Conservation (phyloP, 1,140 invertebrate species). For the Conopomorpha cramerella region DNA sequence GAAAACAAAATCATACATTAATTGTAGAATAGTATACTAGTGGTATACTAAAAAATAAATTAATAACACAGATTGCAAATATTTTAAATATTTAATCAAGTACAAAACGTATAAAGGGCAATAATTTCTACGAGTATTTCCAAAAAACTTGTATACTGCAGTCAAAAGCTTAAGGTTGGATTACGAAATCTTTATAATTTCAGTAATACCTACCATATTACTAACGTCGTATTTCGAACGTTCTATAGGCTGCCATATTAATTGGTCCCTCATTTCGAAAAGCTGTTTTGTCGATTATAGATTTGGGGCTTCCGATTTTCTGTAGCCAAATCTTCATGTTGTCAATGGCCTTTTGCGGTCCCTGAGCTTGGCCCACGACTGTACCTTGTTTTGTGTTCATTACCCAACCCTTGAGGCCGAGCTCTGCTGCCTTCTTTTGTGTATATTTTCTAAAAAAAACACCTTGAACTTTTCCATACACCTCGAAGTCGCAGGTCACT, state of each 20-base stretch:
- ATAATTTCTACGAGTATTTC: too few relatives aligned
- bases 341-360: slow-evolving; percentile 53
- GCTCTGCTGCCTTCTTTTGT: slow-evolving; percentile 56
- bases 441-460: slow-evolving; percentile 66
- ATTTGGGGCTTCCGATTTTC: slow-evolving; percentile 65
- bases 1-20: too few relatives aligned
- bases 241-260: slow-evolving; percentile 23
- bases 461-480: slow-evolving; percentile 65
- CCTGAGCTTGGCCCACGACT: slow-evolving; percentile 68
- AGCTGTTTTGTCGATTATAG: slow-evolving; percentile 63
- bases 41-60: too few relatives aligned
- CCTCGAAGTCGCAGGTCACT: slow-evolving; percentile 53
- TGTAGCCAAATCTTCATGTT: slow-evolving; percentile 68
- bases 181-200: too few relatives aligned
- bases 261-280: slow-evolving; percentile 56
- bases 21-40: too few relatives aligned
- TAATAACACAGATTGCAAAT: too few relatives aligned
- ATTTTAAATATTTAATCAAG: too few relatives aligned
- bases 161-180: too few relatives aligned
- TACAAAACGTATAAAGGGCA: too few relatives aligned
- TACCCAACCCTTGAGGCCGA: slow-evolving; percentile 68
- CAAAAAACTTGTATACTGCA: too few relatives aligned
- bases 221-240: slow-evolving; percentile 39
- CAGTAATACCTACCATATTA: too few relatives aligned
- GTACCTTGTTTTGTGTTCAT: slow-evolving; percentile 68